These are phyloP conservation scores for Tychaedon coryphoeus DNA, from an alignment of 2,113 vertebrate species.

Conservation along the genomic window DNA sequence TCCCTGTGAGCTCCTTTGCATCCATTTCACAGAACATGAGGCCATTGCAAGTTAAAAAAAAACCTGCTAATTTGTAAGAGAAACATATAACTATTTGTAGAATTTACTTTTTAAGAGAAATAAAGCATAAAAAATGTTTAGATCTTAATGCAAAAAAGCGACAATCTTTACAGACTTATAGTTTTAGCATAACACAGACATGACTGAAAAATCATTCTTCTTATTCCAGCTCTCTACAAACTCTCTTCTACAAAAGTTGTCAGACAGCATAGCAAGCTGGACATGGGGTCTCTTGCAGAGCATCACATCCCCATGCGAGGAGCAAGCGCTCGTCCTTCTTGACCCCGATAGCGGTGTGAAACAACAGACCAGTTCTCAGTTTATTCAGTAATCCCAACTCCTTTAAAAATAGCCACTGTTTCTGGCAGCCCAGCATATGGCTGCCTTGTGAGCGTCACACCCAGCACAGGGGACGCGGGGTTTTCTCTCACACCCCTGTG, in stretches of 20 bases:
- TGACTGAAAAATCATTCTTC: background rate
- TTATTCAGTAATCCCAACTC: background rate
- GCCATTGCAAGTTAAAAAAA: background rate
- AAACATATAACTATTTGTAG: background rate
- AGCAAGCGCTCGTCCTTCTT: background rate
- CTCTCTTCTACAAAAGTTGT: background rate
- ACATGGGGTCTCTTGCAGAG: background rate
- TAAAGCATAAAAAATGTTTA: background rate
- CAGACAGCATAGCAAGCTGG: background rate
- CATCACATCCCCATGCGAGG: background rate
- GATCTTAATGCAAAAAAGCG: fast-evolving
- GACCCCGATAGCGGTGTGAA: background rate
- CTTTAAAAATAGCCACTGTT: background rate
- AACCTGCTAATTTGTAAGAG: fast-evolving
- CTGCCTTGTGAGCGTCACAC: fast-evolving
- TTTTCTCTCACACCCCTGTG: background rate
- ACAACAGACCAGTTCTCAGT: background rate
- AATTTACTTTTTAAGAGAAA: background rate
- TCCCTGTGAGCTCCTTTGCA: background rate
- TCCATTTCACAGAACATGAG: background rate
- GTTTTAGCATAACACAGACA: background rate
- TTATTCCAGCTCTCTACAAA: background rate
- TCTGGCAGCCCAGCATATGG: background rate
- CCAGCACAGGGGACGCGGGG: background rate
- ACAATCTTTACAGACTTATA: background rate